phyloP scores from a whole-genome alignment of 2,888 invertebrate genomes.

The Eudasyphora cyanicolor region DNA sequence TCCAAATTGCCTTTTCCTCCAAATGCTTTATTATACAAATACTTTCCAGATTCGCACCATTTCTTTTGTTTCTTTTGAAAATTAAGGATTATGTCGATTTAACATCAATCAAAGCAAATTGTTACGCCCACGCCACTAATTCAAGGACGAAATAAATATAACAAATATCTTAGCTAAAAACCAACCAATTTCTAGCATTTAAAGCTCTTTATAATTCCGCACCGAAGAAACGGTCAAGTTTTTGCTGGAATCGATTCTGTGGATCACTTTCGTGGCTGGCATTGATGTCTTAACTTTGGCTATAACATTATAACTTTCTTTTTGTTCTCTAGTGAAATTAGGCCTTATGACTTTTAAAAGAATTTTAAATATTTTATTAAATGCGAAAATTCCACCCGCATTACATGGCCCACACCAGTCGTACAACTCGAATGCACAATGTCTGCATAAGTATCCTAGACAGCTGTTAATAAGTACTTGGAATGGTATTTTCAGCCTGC shows the following conservation, averaged over 20 bases:
- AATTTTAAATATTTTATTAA: conserved; percentile 35
- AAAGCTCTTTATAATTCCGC: neutral
- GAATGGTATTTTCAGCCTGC: neutral
- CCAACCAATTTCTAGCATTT: neutral
- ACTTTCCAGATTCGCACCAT: no score
- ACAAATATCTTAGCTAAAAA: neutral
- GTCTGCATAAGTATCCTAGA: neutral
- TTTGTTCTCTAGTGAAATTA: neutral
- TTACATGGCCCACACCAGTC: neutral
- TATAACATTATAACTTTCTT: conserved; percentile 21
- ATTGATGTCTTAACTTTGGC: conserved; percentile 15
- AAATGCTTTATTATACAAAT: no score
- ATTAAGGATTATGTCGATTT: no score
- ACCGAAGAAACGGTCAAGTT: conserved; percentile 4
- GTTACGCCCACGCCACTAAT: neutral
- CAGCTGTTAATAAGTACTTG: conserved; percentile 35
- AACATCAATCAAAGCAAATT: neutral
- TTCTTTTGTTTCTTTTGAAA: no score
- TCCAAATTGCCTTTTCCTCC: no score
- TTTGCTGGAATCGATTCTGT: neutral
- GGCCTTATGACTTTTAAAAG: conserved; percentile 11
- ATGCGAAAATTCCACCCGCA: neutral
- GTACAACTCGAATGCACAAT: neutral
- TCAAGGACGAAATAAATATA: neutral
- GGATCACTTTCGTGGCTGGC: neutral